These are phyloP conservation scores for Euzetes globulus DNA, from an alignment of 2,888 invertebrate species.

Conservation along the genomic window DNA sequence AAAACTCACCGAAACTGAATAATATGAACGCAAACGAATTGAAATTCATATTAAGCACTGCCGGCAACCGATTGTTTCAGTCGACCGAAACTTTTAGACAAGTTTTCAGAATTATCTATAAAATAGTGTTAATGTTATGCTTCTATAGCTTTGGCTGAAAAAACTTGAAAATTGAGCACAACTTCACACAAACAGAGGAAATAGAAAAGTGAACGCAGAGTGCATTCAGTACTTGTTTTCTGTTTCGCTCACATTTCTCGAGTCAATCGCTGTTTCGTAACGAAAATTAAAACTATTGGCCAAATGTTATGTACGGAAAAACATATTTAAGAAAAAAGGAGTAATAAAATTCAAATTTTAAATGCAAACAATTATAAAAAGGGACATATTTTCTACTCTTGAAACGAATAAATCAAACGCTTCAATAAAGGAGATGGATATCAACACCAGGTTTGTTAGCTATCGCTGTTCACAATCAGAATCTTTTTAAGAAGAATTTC, in stretches of 20 bases:
- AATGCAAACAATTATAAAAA: no score
- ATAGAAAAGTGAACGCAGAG: not conserved
- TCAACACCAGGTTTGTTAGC: no score
- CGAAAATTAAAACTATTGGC: not conserved
- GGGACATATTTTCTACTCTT: no score
- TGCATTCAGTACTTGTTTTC: not conserved
- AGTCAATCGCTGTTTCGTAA: not conserved
- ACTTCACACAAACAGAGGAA: not conserved
- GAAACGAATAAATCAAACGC: no score
- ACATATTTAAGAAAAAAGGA: not conserved
- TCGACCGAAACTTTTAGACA: not conserved
- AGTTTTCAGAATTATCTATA: not conserved
- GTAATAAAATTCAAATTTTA: not conserved
- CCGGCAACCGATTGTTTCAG: not conserved
- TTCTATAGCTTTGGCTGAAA: not conserved
- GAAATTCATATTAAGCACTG: not conserved
- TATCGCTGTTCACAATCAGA: no score
- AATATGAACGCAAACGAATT: not conserved
- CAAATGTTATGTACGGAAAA: not conserved
- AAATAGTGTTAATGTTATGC: not conserved
- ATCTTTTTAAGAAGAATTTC: no score
- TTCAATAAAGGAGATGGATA: no score
- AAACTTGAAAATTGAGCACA: not conserved
- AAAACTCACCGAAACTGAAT: not conserved
- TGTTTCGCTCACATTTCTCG: not conserved